Evolutionary conservation across 1,140 invertebrate species (phyloP).

Genomic region (Helicoverpa zea): DNA sequence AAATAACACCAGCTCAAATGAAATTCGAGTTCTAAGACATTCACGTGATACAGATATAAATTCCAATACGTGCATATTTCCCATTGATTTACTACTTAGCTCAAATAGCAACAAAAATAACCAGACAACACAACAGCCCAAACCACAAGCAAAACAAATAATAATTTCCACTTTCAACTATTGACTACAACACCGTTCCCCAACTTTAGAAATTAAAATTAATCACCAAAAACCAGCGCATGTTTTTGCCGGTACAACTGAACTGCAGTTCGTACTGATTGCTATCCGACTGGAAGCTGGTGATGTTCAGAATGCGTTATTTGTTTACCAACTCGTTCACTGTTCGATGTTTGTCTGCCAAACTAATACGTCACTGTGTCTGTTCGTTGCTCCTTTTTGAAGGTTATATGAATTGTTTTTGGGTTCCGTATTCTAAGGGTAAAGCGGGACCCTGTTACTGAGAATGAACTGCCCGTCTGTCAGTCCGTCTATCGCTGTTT

Average conservation of each 20-base stretch:
- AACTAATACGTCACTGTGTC: slow-evolving; percentile 5
- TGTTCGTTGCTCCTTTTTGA: not conserved
- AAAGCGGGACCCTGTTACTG: too few relatives aligned
- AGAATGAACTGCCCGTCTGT: too few relatives aligned
- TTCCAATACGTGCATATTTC: too few relatives aligned
- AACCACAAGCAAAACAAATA: not conserved
- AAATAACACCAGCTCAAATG: too few relatives aligned
- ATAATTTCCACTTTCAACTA: not conserved
- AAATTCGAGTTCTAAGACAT: too few relatives aligned
- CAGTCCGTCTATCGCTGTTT: too few relatives aligned
- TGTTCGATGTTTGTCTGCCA: slow-evolving; percentile 7
- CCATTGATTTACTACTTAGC: too few relatives aligned
- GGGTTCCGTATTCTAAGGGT: too few relatives aligned
- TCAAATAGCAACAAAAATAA: too few relatives aligned
- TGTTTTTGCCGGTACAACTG: slow-evolving; percentile 57
- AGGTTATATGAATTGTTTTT: not conserved
- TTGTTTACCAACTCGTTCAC: slow-evolving; percentile 29
- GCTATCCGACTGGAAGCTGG: slow-evolving; percentile 18
- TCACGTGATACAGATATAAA: too few relatives aligned
- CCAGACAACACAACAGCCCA: too few relatives aligned
- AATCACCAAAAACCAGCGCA: slow-evolving; percentile 68
- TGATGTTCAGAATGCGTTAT: slow-evolving; percentile 39
- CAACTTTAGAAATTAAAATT: slow-evolving; percentile 79
- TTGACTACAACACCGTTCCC: slow-evolving; percentile 34
- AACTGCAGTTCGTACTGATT: slow-evolving; percentile 43